phyloP scores from a whole-genome alignment of 2,888 invertebrate genomes.

The Ormyrus labotus region DNA sequence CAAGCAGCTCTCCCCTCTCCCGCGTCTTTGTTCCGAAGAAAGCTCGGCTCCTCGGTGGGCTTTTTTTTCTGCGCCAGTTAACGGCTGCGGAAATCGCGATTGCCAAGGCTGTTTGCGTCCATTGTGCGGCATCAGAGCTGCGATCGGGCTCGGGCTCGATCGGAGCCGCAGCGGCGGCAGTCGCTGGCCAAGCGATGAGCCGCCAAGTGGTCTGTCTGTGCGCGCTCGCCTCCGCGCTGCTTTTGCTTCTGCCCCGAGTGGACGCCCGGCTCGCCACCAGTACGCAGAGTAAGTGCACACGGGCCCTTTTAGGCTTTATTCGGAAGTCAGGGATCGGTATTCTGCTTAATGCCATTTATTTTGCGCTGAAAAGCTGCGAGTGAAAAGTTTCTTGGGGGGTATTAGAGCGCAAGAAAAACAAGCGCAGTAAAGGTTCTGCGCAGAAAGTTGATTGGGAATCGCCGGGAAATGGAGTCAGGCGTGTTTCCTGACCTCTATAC shows the following conservation, averaged over 20 bases:
- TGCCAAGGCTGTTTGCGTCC: too few species aligned
- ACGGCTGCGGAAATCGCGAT: too few species aligned
- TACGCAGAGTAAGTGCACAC: slow-evolving; percentile 32
- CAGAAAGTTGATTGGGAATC: not conserved
- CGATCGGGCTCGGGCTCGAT: too few species aligned
- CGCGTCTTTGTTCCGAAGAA: too few species aligned
- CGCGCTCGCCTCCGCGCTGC: slow-evolving; percentile 12
- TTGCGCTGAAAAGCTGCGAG: too few species aligned
- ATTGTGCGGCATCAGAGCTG: too few species aligned
- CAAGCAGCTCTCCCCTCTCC: too few species aligned
- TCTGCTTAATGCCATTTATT: not conserved
- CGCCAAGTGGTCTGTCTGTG: slow-evolving; percentile 23
- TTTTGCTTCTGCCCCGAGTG: not conserved
- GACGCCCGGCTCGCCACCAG: slow-evolving; percentile 23
- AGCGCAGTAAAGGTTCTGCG: not conserved
- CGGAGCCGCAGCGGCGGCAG: too few species aligned
- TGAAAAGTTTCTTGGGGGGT: not conserved
- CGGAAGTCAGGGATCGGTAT: not conserved
- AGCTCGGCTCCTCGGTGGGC: too few species aligned
- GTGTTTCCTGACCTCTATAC: slow-evolving; percentile 51
- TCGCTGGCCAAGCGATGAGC: slow-evolving; percentile 17
- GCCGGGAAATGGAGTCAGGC: slow-evolving; percentile 4
- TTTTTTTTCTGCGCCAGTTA: too few species aligned
- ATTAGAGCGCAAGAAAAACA: not conserved
- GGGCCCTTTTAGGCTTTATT: not conserved